Base-by-base conservation (phyloP, 2,888 invertebrate species). In the Hedychridium roseum region DNA sequence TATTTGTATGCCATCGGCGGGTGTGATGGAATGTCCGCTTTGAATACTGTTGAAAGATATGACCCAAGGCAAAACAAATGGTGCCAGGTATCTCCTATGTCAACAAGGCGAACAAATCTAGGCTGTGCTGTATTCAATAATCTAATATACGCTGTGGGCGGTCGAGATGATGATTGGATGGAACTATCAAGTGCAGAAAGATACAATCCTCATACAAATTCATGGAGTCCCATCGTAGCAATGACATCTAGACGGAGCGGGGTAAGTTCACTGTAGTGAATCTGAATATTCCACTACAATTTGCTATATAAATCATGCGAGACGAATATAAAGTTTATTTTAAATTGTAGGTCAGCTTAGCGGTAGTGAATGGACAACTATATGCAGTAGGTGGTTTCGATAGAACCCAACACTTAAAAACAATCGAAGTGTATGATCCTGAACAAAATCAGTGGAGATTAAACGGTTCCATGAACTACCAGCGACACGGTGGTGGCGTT, bases 321-420 rank as follows among this genome's bases (percentile, higher is more conserved):
- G n/a, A n/a, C n/a, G n/a, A n/a, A n/a, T n/a, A 30, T 37, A 37
- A 28, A 28, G 30, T 28, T 11, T 28, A n/a, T n/a, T 28, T n/a
- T n/a, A 28, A 28, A 28, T 28, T 28, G 3, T 70, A 93, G 92
- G 93, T 98, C 54, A 98, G 98, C 12, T 84, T 99, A 57, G 97
- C 98, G 21, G 98, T 99, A 3, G 97, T 99, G 12, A 98, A 99
- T 82, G 97, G 97, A 0, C 94, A 96, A 77, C 82, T 98, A 43
- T 97, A 97, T 83, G 98, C 98, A 20, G 97, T 98, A 38, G 99
- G 98, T 30, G 98, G 98, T 14, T 99, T 98, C 82, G 96, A 97
- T 82, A 98, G 98, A 12, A 95, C 96, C 43, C 96, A 97, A 16
- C 99, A 99, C 80, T 84, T 99, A 64, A 98, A 98, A 84, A 96